These are phyloP conservation scores for Hyaena hyaena DNA, from an alignment of 2,113 vertebrate species.

Conservation along the genomic window DNA sequence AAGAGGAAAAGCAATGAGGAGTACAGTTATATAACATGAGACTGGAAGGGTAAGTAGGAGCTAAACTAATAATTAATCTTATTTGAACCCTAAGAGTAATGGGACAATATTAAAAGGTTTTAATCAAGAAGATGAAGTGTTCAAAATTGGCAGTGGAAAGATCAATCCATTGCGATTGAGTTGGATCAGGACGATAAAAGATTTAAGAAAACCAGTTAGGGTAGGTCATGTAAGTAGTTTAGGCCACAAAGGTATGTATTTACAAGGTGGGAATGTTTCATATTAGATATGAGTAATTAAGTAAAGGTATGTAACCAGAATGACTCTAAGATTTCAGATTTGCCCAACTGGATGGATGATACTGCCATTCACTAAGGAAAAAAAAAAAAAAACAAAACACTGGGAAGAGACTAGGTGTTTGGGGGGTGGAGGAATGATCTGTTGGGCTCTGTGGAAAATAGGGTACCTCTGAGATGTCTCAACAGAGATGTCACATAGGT, in stretches of 20 bases:
- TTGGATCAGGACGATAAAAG: background rate
- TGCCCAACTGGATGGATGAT: background rate
- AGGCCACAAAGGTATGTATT: background rate
- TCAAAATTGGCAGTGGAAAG: background rate
- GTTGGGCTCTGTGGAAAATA: background rate
- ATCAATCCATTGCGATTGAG: background rate
- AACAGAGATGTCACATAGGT: too few species aligned
- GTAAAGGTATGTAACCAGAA: background rate
- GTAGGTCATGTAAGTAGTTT: background rate
- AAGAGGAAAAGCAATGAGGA: background rate
- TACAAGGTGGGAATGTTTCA: background rate
- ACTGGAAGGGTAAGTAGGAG: background rate
- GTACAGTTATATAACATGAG: rapidly evolving
- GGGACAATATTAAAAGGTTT: background rate
- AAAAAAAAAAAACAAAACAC: background rate
- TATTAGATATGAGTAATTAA: background rate
- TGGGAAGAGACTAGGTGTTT: background rate
- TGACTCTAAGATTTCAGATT: background rate
- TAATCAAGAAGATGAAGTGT: background rate
- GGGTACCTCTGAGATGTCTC: background rate
- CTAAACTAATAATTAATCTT: background rate
- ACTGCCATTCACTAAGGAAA: background rate
- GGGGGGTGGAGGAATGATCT: background rate
- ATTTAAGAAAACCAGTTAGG: background rate
- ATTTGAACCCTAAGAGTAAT: background rate